Percentiles rank a stretch among this genome's conserved stretches.
phyloP scores from a whole-genome alignment of 23 tunicate genomes.

The Clavelina lepadiformis region DNA sequence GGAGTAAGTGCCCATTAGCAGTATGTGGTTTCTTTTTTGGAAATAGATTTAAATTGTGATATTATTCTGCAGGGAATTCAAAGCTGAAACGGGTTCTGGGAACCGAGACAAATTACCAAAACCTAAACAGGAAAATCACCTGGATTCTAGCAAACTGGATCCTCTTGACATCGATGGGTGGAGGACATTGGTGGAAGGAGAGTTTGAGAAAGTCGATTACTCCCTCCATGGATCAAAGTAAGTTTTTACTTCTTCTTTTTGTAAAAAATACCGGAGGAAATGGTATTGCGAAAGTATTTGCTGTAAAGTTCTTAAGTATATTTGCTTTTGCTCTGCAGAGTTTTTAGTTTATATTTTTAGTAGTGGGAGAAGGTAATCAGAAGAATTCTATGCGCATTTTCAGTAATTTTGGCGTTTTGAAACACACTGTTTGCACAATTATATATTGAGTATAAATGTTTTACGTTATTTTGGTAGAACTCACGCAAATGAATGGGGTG shows the following conservation, averaged over 20 bases:
- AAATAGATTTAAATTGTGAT: no score
- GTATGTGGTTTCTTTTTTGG: background rate
- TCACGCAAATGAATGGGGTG: slow-evolving; percentile 35
- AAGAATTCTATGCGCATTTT: no score
- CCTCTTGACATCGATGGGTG: slow-evolving; percentile 88
- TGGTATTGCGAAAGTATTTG: background rate
- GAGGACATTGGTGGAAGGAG: slow-evolving; percentile 68
- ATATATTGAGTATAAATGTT: no score
- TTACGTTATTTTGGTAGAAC: slow-evolving; percentile 18
- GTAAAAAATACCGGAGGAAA: no score
- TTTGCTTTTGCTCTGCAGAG: no score
- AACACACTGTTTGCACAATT: no score
- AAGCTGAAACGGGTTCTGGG: no score
- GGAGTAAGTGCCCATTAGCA: background rate
- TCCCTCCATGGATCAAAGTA: slow-evolving; percentile 58
- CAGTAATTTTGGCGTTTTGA: no score
- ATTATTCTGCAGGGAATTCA: no score
- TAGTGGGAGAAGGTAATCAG: no score
- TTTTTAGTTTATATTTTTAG: no score
- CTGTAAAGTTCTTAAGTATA: no score
- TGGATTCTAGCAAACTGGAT: slow-evolving; percentile 76
- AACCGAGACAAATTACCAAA: background rate
- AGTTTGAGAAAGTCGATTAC: slow-evolving; percentile 52
- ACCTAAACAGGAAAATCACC: background rate
- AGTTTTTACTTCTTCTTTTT: background rate